These are phyloP conservation scores for Neoascia interrupta DNA, from an alignment of 2,888 invertebrate species.

Conservation along the genomic window DNA sequence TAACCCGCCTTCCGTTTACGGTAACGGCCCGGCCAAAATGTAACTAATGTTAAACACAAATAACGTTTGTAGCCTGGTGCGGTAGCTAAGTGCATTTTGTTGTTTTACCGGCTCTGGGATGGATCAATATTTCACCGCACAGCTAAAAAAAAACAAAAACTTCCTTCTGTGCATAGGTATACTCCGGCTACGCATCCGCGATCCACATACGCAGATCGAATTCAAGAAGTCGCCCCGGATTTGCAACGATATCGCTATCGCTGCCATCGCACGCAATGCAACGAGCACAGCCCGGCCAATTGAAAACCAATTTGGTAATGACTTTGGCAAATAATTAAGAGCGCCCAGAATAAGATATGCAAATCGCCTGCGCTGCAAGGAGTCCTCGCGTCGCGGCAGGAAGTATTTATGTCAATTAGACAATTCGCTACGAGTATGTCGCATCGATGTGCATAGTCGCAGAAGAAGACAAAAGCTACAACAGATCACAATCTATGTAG, in stretches of 20 bases:
- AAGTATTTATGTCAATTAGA: slow-evolving; percentile 68
- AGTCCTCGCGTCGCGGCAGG: slow-evolving; percentile 40
- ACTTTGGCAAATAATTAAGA: slow-evolving; percentile 69
- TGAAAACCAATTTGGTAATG: slow-evolving; percentile 70
- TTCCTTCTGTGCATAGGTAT: slow-evolving; percentile 13
- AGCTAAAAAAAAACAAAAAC: background rate
- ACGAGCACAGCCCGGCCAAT: slow-evolving; percentile 38
- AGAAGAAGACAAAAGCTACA: slow-evolving; percentile 56
- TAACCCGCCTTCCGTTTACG: slow-evolving; percentile 68
- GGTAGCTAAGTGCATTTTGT: slow-evolving; percentile 66
- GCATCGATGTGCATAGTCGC: background rate
- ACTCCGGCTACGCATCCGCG: slow-evolving; percentile 48
- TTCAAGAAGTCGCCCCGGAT: slow-evolving; percentile 33
- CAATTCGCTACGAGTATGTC: slow-evolving; percentile 30
- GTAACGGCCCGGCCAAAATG: slow-evolving; percentile 52
- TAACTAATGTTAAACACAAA: slow-evolving; percentile 67
- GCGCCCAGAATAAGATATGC: slow-evolving; percentile 62
- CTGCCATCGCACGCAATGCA: slow-evolving; percentile 58
- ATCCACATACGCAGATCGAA: slow-evolving; percentile 26
- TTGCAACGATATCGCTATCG: slow-evolving; percentile 46
- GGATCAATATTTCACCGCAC: slow-evolving; percentile 67
- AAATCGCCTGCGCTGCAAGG: slow-evolving; percentile 29
- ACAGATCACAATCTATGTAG: slow-evolving; percentile 44
- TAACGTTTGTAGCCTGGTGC: slow-evolving; percentile 56
- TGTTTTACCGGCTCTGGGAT: slow-evolving; percentile 40